Evolutionary conservation across 2,113 vertebrate genomes (phyloP), one percentile per base, ranked within the genome.

Genomic region (Carlito syrichta): DNA sequence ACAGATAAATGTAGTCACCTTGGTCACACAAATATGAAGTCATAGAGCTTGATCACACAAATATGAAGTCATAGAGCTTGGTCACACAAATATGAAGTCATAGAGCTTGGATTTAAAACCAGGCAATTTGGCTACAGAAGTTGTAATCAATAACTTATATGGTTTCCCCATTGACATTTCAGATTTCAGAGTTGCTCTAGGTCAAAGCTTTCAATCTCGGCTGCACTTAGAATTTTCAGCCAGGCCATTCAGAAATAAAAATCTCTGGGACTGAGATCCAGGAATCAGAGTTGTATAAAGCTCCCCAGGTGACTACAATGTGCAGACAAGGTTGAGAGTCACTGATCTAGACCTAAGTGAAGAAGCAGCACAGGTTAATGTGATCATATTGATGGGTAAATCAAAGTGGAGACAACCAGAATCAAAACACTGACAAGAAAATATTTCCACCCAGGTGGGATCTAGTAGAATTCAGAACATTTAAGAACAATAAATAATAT

Each of bases 111-210:
- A 95, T 86, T 89, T 95, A 83, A 92, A 89, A 19, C 4, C 6
- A 62, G 32, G 54, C 14, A 66, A 54, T 82, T 83, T 86, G n/a
- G 60, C 45, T 86, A 58, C 10, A 93, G 60, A 93, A 52, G 40
- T 45, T 68, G 32, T 56, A 58, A 88, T 87, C 25, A 66, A 60
- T 77, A 86, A 38, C 56, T 71, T 40, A 60, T 63, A 7, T 23
- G 78, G 19, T 25, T 82, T 95, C 84, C 45, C 35, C 5, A 68
- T 82, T 92, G 81, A 87, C 27, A 12, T 43, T 92, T 89, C 90
- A 71, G 40, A 87, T 95, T 90, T 83, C 63, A 94, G 68, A 78
- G n/a, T 73, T 94, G 8, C 77, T 93, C 27, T 83, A 56, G 16
- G 50, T 22, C 52, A 91, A 54, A 68, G 43, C 17, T 94, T 78